Percentiles rank a stretch among this genome's conserved stretches.
Evolutionary conservation across 1,140 invertebrate species (phyloP).

Genomic region (Caenorhabditis remanei): DNA sequence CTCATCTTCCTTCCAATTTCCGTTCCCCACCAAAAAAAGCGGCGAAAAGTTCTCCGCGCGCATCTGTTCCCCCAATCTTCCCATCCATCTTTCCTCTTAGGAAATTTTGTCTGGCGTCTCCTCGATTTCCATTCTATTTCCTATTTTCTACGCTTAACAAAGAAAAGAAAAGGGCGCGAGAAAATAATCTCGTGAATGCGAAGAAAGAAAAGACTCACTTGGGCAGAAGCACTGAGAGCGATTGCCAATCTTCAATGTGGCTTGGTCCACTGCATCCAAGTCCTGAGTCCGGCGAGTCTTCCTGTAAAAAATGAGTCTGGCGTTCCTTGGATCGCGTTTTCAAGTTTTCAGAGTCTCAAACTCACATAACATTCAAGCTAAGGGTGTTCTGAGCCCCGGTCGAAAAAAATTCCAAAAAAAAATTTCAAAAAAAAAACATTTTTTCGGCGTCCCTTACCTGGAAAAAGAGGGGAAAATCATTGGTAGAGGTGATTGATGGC

Average conservation of each 20-base stretch:
- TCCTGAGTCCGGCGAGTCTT: conserved; percentile 72
- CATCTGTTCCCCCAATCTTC: background rate
- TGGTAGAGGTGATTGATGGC: conserved; percentile 53
- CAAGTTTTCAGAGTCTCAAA: too few relatives aligned
- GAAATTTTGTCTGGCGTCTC: background rate
- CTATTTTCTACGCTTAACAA: background rate
- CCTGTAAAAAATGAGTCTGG: background rate
- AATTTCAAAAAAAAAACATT: conserved; percentile 67
- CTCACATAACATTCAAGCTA: too few relatives aligned
- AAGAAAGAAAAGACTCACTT: conserved; percentile 68
- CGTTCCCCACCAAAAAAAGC: background rate
- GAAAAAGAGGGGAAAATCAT: conserved; percentile 52
- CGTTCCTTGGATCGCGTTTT: too few relatives aligned
- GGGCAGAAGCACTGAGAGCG: conserved; percentile 74
- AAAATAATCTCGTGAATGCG: background rate
- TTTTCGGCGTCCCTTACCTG: conserved; percentile 58
- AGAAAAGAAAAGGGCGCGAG: background rate
- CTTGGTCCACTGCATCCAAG: conserved; percentile 72
- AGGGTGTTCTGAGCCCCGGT: too few relatives aligned
- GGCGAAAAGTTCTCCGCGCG: background rate
- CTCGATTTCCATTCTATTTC: background rate
- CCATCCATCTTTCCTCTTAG: background rate
- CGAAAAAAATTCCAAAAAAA: background rate
- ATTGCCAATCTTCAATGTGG: conserved; percentile 77
- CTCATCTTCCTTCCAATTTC: background rate